phyloP scores from a whole-genome alignment of 2,888 invertebrate species.

The Synergus umbraculus region DNA sequence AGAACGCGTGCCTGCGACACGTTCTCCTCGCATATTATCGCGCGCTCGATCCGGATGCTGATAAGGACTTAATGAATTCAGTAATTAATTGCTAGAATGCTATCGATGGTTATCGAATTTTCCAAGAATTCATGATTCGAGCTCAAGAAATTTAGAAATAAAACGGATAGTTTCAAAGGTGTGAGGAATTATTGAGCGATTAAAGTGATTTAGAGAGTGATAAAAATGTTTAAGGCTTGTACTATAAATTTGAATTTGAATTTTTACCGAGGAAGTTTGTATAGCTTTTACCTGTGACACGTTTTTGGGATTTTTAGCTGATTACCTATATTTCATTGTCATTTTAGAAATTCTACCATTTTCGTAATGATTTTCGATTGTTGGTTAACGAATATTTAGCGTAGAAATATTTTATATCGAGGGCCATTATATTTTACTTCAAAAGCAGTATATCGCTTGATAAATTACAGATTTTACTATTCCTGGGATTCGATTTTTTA shows the following conservation, averaged over 20 bases:
- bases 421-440: too few relatives aligned
- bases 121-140: slow-evolving; percentile 13
- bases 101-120: slow-evolving; percentile 23
- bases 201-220: slow-evolving; percentile 9
- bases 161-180: slow-evolving; percentile 14
- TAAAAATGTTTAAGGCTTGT: slow-evolving; percentile 8
- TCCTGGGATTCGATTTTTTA: too few relatives aligned
- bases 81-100: slow-evolving; percentile 31
- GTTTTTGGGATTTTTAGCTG: not conserved
- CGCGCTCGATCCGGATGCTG: slow-evolving; percentile 27
- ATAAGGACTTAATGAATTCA: slow-evolving; percentile 36
- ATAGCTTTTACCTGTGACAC: not conserved
- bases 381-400: too few relatives aligned
- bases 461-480: too few relatives aligned
- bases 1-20: slow-evolving; percentile 36
- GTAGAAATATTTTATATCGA: too few relatives aligned
- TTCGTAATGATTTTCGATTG: too few relatives aligned
- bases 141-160: not conserved
- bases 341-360: too few relatives aligned
- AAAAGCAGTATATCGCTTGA: too few relatives aligned
- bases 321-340: not conserved
- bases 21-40: slow-evolving; percentile 37
- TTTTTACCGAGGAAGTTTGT: not conserved
- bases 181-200: slow-evolving; percentile 19
- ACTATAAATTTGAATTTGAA: not conserved